Percentiles rank a stretch among this genome's conserved stretches.
Conservation (phyloP, 1,140 invertebrate species). For the Cotesia typhae region DNA sequence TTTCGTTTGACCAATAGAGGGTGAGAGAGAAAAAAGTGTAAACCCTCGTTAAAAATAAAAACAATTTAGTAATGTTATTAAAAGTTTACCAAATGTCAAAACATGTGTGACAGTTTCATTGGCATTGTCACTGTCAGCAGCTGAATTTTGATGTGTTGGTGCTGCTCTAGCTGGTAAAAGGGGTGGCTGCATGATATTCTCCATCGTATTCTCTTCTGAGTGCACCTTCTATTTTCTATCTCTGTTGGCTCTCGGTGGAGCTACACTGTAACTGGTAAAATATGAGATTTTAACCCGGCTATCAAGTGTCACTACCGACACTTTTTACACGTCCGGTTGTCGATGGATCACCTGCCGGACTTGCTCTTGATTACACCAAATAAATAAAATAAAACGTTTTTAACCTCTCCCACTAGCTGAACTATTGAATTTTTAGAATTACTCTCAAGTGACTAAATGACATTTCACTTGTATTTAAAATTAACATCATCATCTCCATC, state of each 20-base stretch:
- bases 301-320: constrained; percentile 11
- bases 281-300: background rate
- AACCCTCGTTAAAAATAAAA: too few species aligned
- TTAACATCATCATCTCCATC: too few species aligned
- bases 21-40: too few species aligned
- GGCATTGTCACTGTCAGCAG: constrained; percentile 30
- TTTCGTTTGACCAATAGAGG: too few species aligned
- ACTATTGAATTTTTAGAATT: background rate
- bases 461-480: too few species aligned
- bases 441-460: background rate
- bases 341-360: constrained; percentile 4
- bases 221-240: background rate
- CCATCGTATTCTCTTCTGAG: constrained; percentile 38
- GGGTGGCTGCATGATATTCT: constrained; percentile 50
- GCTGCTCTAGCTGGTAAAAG: constrained; percentile 45
- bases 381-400: too few species aligned
- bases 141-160: constrained; percentile 42
- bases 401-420: background rate
- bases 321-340: constrained; percentile 16
- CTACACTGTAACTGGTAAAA: too few species aligned
- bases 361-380: constrained; percentile 7
- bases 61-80: background rate
- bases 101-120: constrained; percentile 68
- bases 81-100: constrained; percentile 68
- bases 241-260: background rate